Conservation (phyloP, 64 coral and sea anemone species). For the Actinia tenebrosa region DNA sequence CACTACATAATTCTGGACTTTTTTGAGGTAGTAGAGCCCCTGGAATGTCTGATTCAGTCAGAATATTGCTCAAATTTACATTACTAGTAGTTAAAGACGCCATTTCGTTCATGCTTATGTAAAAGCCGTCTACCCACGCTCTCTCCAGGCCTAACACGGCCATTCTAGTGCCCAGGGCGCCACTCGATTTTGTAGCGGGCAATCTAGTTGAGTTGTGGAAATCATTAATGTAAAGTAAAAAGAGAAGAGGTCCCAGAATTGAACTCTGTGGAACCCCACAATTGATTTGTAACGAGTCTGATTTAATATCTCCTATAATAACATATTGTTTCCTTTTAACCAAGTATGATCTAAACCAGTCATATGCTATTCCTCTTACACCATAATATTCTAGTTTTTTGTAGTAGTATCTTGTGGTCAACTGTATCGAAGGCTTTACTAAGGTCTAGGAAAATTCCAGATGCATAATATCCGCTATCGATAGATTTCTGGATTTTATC, state of each 20-base stretch:
- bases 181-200: too few relatives aligned
- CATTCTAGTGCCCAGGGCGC: too few relatives aligned
- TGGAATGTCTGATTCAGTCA: too few relatives aligned
- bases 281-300: background rate
- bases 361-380: background rate
- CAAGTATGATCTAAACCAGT: background rate
- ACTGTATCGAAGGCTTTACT: too few relatives aligned
- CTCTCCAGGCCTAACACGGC: too few relatives aligned
- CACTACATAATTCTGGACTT: too few relatives aligned
- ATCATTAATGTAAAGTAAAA: constrained; percentile 20
- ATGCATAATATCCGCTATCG: background rate
- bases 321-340: background rate
- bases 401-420: background rate
- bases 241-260: background rate
- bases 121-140: too few relatives aligned
- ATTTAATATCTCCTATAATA: background rate
- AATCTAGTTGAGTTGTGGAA: background rate
- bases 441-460: background rate
- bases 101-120: too few relatives aligned
- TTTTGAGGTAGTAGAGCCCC: too few relatives aligned
- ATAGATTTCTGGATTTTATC: background rate
- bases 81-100: too few relatives aligned
- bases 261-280: background rate
- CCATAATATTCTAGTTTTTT: background rate
- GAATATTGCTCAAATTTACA: too few relatives aligned